phyloP scores from a whole-genome alignment of 2,888 invertebrate genomes.

The Oligia strigilis region DNA sequence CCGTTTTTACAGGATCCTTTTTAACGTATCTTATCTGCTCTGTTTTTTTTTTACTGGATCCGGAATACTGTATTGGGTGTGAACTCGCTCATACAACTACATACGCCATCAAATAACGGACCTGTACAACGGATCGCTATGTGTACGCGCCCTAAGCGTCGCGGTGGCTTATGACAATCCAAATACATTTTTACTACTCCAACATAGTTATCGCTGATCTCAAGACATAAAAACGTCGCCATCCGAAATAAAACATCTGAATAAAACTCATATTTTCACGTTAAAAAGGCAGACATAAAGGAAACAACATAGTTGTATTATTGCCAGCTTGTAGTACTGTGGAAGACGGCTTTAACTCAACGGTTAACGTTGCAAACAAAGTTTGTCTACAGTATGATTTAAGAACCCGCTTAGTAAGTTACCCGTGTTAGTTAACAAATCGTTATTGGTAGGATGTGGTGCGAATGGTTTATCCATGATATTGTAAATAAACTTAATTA shows the following conservation, averaged over 20 bases:
- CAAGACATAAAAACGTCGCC: background rate
- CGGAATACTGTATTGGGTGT: no score
- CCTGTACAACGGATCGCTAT: no score
- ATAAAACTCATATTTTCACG: conserved; percentile 1
- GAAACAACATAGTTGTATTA: conserved; percentile 29
- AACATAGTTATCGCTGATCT: background rate
- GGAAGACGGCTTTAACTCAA: conserved; percentile 55
- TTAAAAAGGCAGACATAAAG: conserved; percentile 39
- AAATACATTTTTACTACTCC: background rate
- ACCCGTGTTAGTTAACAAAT: conserved; percentile 68
- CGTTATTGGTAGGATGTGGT: conserved; percentile 45
- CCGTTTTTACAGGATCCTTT: no score
- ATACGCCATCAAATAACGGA: no score
- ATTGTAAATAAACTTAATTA: background rate
- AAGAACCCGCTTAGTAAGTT: conserved; percentile 67
- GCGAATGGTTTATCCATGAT: conserved; percentile 6
- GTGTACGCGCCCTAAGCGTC: background rate
- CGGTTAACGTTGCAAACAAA: conserved; percentile 69
- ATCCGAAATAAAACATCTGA: background rate
- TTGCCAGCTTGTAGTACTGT: conserved; percentile 51
- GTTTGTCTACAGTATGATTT: conserved; percentile 75
- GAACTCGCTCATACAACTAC: no score
- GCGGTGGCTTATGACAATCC: background rate
- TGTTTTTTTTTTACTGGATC: no score
- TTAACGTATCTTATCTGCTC: no score